Conservation (phyloP, 2,888 invertebrate genomes). For the Gandaritis pyraliata region DNA sequence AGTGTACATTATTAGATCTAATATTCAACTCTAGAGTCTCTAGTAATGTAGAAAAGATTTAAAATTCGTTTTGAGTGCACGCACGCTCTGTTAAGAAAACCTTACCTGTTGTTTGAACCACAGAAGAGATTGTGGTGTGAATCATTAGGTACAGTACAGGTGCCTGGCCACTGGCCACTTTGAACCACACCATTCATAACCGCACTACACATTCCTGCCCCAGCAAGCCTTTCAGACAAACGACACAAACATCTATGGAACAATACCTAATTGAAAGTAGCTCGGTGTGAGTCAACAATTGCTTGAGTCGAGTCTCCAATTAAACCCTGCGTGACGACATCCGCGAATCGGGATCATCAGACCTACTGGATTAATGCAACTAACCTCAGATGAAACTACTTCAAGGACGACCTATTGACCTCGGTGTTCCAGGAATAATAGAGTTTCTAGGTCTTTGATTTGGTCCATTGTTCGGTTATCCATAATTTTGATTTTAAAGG, state of each 20-base stretch:
- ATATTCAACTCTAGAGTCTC: no score
- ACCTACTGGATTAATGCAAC: constrained; percentile 33
- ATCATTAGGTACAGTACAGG: no score
- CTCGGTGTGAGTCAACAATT: constrained; percentile 40
- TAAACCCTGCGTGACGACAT: constrained; percentile 42
- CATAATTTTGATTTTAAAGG: no score
- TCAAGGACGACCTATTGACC: constrained; percentile 20
- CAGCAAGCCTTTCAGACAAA: constrained; percentile 5
- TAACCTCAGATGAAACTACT: constrained; percentile 14
- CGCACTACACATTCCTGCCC: neutral
- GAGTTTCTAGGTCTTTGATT: no score
- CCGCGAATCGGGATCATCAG: constrained; percentile 36
- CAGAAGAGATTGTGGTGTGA: no score
- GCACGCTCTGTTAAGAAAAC: no score
- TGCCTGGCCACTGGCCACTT: no score
- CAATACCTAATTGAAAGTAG: constrained; percentile 16
- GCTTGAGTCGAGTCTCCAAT: constrained; percentile 46
- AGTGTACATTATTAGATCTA: no score
- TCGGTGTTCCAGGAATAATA: neutral
- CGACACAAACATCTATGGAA: constrained; percentile 5
- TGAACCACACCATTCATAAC: neutral
- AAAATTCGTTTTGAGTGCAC: no score
- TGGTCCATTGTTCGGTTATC: no score
- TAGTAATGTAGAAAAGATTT: no score
- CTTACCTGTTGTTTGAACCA: no score